A percentile compares a stretch with the other conserved stretches of the same genome.
Conservation (phyloP, 53 echinoderm and acorn worm genomes). For the Actinopyga echinites region DNA sequence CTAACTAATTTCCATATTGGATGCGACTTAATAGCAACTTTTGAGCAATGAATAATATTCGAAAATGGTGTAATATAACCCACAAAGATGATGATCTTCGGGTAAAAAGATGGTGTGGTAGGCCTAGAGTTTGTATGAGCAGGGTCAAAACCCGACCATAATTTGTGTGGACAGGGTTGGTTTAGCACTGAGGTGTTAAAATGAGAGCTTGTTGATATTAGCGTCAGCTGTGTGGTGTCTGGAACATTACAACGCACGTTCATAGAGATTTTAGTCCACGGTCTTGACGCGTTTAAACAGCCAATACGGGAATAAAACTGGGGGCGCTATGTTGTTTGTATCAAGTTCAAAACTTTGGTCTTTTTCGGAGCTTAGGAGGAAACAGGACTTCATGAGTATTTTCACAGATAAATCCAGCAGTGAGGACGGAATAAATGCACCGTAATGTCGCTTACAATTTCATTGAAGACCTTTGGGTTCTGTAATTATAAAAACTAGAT, state of each 20-base stretch:
- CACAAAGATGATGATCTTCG: too few species aligned
- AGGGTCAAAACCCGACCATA: neutral
- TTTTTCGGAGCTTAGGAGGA: too few species aligned
- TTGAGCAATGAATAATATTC: constrained; percentile 12
- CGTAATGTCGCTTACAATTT: too few species aligned
- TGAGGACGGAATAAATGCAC: too few species aligned
- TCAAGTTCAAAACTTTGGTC: too few species aligned
- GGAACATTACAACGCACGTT: neutral
- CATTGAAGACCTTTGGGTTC: too few species aligned
- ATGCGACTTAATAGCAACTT: constrained; percentile 28
- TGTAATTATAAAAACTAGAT: too few species aligned
- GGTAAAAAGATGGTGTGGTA: too few species aligned
- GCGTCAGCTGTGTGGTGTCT: constrained; percentile 3
- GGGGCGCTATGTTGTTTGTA: constrained; percentile 17
- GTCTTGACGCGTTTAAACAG: neutral
- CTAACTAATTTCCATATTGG: constrained; percentile 43
- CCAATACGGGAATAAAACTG: neutral
- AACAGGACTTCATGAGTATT: too few species aligned
- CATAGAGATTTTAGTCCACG: neutral
- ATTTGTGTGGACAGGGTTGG: constrained; percentile 1
- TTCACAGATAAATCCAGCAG: too few species aligned
- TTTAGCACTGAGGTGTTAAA: constrained; percentile 21
- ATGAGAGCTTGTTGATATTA: neutral
- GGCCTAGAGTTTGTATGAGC: neutral
- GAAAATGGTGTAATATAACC: too few species aligned